Evolutionary conservation across 1,140 invertebrate species (phyloP), one percentile per base, ranked within the genome.

Genomic region (Oscheius sp.): DNA sequence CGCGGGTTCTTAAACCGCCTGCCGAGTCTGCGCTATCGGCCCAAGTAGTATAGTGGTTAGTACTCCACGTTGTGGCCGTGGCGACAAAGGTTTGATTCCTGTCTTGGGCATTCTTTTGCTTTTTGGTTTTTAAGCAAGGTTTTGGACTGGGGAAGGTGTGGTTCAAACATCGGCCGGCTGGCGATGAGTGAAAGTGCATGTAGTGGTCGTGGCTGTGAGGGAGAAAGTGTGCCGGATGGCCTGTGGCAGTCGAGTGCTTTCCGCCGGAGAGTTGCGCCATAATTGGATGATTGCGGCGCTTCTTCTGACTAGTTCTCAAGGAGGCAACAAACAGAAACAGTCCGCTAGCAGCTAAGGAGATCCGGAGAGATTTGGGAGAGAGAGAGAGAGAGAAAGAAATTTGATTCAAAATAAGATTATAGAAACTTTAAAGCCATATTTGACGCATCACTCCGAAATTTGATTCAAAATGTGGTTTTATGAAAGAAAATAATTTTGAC

Each of bases 61-160:
- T 77, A 79, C 75, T 77, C 75, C 77, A 79, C 75, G 75, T 77
- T 77, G 75, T 77, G 75, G 75, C 77, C 77, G 75, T 79, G 77
- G 77, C 75, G 75, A 77, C 75, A n/a, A n/a, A n/a, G n/a, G n/a
- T n/a, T n/a, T n/a, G n/a, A n/a, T n/a, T n/a, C n/a, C n/a, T n/a
- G n/a, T n/a, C n/a, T n/a, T n/a, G n/a, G n/a, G n/a, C n/a, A n/a
- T n/a, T n/a, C n/a, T n/a, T n/a, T n/a, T n/a, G n/a, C n/a, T n/a
- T n/a, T n/a, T n/a, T n/a, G n/a, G n/a, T n/a, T n/a, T n/a, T n/a
- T n/a, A n/a, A n/a, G n/a, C n/a, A n/a, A n/a, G n/a, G n/a, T n/a
- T n/a, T n/a, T n/a, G n/a, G n/a, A n/a, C n/a, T n/a, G n/a, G n/a
- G n/a, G n/a, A n/a, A n/a, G n/a, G n/a, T n/a, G n/a, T n/a, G n/a